Base-by-base conservation (phyloP, 2,797 vertebrate genomes). In the Betta splendens region DNA sequence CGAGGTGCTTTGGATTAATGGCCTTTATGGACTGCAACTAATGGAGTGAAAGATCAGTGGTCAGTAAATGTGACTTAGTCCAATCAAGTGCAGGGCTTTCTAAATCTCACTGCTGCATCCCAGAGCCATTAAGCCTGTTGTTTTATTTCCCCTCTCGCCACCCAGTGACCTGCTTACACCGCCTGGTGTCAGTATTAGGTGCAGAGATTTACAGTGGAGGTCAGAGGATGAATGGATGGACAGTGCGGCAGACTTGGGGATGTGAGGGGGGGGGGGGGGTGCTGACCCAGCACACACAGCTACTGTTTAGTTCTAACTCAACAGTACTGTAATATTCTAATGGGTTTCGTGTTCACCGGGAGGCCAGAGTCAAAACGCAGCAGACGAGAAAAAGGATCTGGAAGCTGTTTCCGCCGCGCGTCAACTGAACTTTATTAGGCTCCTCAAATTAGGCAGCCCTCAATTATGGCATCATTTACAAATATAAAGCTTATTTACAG, bases 181-280 rank as follows among this genome's bases (percentile, higher is more conserved):
- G 63, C 84, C 81, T 79, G 84, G 87, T 87, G 89, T 89, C 88
- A 87, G 71, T 87, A 29, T 83, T 77, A 72, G 52, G 75, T 64
- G 9, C 38, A 7, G 40, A 72, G 77, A 84, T 84, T 84, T 79
- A 79, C 66, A 63, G 64, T 37, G 8, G 49, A 56, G 77, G 76
- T 85, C 69, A 78, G 68, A 64, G 66, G 54, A 66, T 9, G n/a
- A 46, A 55, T 63, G 54, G 44, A 28, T 64, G 61, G n/a, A n/a
- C n/a, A n/a, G n/a, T 29, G 55, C 62, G 45, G 68, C 51, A 59
- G 54, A 66, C 26, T 33, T 20, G 7, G 47, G 11, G 25, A 13
- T 4, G 38, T 2, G 22, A 18, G 17, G 37, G 28, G 7, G 29
- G 50, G 44, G 38, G 15, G 29, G 22, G 6, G 35, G 23, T 21